Conservation (phyloP, 2,797 vertebrate species). For the Cyprinodon diabolis region DNA sequence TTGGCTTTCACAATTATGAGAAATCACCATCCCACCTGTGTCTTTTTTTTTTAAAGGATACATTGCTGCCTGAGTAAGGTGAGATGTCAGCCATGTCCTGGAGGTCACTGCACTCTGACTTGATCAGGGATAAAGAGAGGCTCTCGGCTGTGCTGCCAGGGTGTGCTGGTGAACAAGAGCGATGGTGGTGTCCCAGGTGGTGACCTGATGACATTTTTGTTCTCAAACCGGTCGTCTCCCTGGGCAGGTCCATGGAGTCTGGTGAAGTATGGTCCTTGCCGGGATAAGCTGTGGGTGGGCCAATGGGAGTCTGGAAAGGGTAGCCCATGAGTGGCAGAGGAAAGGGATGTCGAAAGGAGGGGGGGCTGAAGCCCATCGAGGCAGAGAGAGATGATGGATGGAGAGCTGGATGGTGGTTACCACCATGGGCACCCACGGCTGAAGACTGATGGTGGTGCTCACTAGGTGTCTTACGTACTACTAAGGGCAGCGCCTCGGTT, state of each 20-base stretch:
- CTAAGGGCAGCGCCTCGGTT: conserved; percentile 95
- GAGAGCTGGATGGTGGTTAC: conserved; percentile 91
- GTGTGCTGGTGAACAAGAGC: conserved; percentile 92
- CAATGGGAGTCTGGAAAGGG: conserved; percentile 93
- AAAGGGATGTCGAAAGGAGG: conserved; percentile 95
- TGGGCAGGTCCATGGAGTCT: conserved; percentile 95
- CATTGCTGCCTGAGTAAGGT: conserved; percentile 97
- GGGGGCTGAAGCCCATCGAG: conserved; percentile 90
- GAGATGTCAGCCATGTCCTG: conserved; percentile 99
- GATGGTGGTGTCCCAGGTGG: conserved; percentile 86
- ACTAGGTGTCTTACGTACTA: conserved; percentile 93
- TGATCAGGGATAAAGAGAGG: conserved; percentile 95
- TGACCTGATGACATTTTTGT: conserved; percentile 98
- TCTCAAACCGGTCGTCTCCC: conserved; percentile 94
- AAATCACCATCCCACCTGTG: not conserved
- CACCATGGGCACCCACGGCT: conserved; percentile 86
- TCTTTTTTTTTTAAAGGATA: conserved; percentile 87
- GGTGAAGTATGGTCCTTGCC: conserved; percentile 93
- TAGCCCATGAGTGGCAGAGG: conserved; percentile 96
- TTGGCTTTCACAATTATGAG: conserved; percentile 12
- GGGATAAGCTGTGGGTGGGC: conserved; percentile 88
- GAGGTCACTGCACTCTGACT: conserved; percentile 96
- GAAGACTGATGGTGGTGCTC: conserved; percentile 87
- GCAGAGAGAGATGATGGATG: conserved; percentile 95
- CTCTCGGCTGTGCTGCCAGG: conserved; percentile 91